Base-by-base conservation (phyloP, 2,888 invertebrate genomes). In the Lucinisca nassula region DNA sequence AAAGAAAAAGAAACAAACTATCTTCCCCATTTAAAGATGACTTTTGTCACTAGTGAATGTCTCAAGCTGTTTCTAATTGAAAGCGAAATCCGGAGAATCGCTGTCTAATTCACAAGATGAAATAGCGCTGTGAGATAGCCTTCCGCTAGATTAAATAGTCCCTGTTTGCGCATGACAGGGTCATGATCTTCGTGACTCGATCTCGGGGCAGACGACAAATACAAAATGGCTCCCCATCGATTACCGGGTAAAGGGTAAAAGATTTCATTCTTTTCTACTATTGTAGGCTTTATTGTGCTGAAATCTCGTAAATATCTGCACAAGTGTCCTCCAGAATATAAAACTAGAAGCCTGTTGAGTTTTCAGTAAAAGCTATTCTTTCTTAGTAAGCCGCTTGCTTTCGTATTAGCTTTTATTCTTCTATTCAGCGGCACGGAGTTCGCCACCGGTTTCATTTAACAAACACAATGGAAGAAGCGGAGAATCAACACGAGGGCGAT, bases 361-460 rank as follows among this genome's bases (percentile, higher is more conserved):
- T 35, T 67, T 67, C 35, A 6, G 67, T 35, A 67, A 67, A 67
- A 67, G 67, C 67, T 67, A 35, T 8, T 67, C 67, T 67, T 67
- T 67, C 17, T 35, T 67, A 67, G 32, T 6, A 67, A 67, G 67
- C 67, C 67, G 35, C 67, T 35, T 35, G 67, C 35, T 32, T 67
- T 67, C 67, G 67, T 67, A 67, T 67, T 67, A 67, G 67, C 67
- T 67, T 32, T 35, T 67, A 67, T 67, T 67, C 24, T 17, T 67
- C 35, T 67, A 10, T 67, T 67, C 67, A 67, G 24, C 24, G 17
- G 10, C 8, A 67, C 67, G 24, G 67, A 67, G 67, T 67, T 24
- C 35, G 67, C 3, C 17, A 67, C 35, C 3, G 85, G 88, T 85
- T 89, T 89, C 89, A 87, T 89, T 89, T 89, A 87, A 81, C 87